Conservation (phyloP, 2,888 invertebrate species). For the Melangyna quadrimaculata region DNA sequence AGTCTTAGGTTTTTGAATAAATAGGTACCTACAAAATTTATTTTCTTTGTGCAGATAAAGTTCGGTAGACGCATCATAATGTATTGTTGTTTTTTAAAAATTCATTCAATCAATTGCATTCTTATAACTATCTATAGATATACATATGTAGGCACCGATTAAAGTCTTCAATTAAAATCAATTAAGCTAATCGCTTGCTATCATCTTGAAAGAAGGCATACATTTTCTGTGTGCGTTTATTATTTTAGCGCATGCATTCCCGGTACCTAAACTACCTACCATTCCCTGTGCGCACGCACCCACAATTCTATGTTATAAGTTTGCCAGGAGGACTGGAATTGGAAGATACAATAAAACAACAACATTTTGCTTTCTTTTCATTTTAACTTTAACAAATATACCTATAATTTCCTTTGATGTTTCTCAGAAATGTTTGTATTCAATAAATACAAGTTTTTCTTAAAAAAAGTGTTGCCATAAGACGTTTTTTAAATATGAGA, state of each 20-base stretch:
- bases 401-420: slow-evolving; percentile 50
- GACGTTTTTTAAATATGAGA: background rate
- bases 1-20: background rate
- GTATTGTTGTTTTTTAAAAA: background rate
- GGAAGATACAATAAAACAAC: background rate
- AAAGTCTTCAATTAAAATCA: slow-evolving; percentile 79
- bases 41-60: background rate
- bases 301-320: background rate
- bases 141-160: slow-evolving; percentile 19
- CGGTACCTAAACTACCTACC: background rate
- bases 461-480: slow-evolving; percentile 40
- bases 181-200: slow-evolving; percentile 79
- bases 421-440: slow-evolving; percentile 49
- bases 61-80: background rate
- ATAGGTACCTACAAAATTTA: background rate
- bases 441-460: slow-evolving; percentile 21
- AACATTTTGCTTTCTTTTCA: slow-evolving; percentile 3
- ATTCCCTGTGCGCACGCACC: background rate
- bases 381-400: background rate
- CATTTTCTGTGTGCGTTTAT: slow-evolving; percentile 42
- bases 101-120: slow-evolving; percentile 63
- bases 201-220: slow-evolving; percentile 65
- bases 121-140: no score
- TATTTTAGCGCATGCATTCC: slow-evolving; percentile 52
- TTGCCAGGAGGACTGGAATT: background rate